phyloP scores from a whole-genome alignment of 2,113 vertebrate species.

The Sclerurus mexicanus region DNA sequence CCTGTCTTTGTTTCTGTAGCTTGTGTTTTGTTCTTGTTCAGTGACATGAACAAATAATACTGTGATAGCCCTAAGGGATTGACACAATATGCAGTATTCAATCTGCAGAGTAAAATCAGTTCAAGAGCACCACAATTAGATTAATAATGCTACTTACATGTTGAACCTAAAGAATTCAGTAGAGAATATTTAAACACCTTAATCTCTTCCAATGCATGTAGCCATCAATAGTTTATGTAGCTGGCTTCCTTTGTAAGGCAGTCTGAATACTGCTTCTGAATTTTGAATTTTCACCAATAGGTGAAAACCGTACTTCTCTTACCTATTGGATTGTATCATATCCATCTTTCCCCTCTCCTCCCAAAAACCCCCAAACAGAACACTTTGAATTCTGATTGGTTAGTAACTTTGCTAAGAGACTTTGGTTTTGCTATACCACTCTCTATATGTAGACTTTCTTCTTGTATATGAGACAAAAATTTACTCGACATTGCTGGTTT shows the following conservation, averaged over 20 bases:
- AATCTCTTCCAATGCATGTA: background rate
- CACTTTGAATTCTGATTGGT: background rate
- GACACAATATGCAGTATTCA: background rate
- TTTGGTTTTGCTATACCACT: background rate
- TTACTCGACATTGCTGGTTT: background rate
- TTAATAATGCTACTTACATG: background rate
- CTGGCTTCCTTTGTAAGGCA: background rate
- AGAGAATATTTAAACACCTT: background rate
- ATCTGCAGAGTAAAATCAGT: background rate
- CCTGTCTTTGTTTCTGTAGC: background rate
- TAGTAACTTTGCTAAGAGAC: background rate
- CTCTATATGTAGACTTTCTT: background rate
- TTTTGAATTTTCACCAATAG: background rate
- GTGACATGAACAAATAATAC: background rate
- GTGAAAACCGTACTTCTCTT: background rate
- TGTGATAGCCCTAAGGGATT: background rate
- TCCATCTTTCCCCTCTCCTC: rapidly evolving
- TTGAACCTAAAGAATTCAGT: background rate
- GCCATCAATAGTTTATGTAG: background rate
- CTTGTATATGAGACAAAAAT: background rate
- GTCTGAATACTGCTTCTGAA: background rate
- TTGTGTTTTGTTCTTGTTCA: constrained; percentile 11
- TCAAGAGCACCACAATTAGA: background rate
- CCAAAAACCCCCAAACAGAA: background rate
- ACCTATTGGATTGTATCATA: background rate